Evolutionary conservation across 2,888 invertebrate species (phyloP), one percentile per base, ranked within the genome.

Genomic region (Melanophora roralis): DNA sequence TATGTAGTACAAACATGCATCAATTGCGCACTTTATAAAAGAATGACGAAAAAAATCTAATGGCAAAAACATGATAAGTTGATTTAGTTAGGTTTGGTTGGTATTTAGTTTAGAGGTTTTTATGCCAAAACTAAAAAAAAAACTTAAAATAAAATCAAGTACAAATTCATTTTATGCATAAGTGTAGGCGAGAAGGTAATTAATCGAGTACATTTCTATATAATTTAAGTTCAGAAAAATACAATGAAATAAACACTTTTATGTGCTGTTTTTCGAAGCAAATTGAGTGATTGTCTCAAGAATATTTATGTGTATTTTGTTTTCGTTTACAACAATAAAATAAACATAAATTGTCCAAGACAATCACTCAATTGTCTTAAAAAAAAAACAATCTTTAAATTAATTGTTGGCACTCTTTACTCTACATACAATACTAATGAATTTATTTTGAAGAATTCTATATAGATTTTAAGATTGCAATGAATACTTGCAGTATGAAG

Each of bases 31-130:
- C 21, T 47, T 53, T 40, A 59, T 51, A 1, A 12, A 49, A 55
- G 9, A 38, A 64, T 11, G 3, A 27, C 11, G 14, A 16, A 60
- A 34, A 40, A 59, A 57, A 23, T 45, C 16, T 9, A 53, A n/a
- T 60, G 71, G 60, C 60, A 49, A 64, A 43, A 55, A 71, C 43
- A 68, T 68, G 75, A 75, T 51, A 55, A 60, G 75, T 43, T 49
- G 32, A 27, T 36, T 55, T 53, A 14, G 8, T 60, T 60, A 67
- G 51, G 67, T 60, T 67, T 68, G 49, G 55, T 67, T 68, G 57
- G 55, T 49, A 67, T 79, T 67, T 75, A 49, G 76, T 75, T 79
- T 80, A 72, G 60, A 71, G 79, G 79, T 80, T 76, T 80, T 67
- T 55, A 72, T 80, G 79, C 79, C 79, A 80, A 75, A 76, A 40